These are phyloP conservation scores for Aeoliscus strigatus DNA, from an alignment of 2,797 vertebrate species.

Conservation along the genomic window DNA sequence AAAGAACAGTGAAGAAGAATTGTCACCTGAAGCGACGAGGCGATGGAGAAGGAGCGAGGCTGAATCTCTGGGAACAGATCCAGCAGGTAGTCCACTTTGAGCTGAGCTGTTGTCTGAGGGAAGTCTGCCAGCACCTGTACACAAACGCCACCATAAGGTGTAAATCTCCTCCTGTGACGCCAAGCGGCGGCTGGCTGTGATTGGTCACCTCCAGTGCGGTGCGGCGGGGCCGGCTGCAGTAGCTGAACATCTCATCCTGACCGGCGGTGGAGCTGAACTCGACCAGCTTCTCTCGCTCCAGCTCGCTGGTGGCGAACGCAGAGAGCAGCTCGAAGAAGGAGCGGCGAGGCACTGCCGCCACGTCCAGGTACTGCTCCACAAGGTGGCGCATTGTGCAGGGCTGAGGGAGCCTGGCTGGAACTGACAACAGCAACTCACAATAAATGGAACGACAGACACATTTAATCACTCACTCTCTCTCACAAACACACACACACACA, in stretches of 20 bases:
- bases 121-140: constrained; percentile 90
- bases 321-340: constrained; percentile 89
- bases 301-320: constrained; percentile 72
- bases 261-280: constrained; percentile 85
- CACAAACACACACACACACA: constrained; percentile 1
- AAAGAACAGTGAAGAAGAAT: no score
- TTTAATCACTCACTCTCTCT: no score
- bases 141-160: no score
- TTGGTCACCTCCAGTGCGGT: constrained; percentile 80
- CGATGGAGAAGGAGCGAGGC: constrained; percentile 91
- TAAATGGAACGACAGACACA: no score
- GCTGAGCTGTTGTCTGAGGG: constrained; percentile 77
- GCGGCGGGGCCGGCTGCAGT: constrained; percentile 86
- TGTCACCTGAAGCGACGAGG: constrained; percentile 84
- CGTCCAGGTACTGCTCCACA: constrained; percentile 81
- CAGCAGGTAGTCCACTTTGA: constrained; percentile 80
- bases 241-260: constrained; percentile 84
- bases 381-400: constrained; percentile 80
- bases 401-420: constrained; percentile 76
- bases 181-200: background rate
- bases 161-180: no score
- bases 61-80: constrained; percentile 90
- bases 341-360: constrained; percentile 84
- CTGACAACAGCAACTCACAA: constrained; percentile 23
- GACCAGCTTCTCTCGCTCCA: constrained; percentile 85